Conservation (phyloP, 2,113 vertebrate genomes). For the Bos javanicus region DNA sequence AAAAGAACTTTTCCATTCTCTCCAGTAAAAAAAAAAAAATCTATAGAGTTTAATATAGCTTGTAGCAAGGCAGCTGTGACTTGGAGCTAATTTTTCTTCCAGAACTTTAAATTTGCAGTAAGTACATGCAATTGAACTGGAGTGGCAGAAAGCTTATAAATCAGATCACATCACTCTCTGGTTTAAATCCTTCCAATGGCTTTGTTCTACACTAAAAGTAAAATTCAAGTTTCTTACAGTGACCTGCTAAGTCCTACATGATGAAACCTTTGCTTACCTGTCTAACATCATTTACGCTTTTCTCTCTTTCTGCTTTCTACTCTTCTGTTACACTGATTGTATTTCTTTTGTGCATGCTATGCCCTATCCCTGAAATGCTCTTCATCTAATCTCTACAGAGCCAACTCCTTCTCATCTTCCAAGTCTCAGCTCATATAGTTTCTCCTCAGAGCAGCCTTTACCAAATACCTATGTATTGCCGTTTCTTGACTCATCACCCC, state of each 20-base stretch:
- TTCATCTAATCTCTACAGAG: not conserved
- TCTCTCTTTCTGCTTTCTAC: not conserved
- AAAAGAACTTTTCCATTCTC: not conserved
- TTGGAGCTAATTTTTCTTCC: slow-evolving; percentile 44
- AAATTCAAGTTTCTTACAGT: slow-evolving; percentile 8
- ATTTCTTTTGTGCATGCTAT: not conserved
- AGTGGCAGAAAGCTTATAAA: slow-evolving; percentile 45
- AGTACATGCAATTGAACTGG: not conserved
- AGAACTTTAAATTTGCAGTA: slow-evolving; percentile 38
- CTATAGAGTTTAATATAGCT: slow-evolving; percentile 14
- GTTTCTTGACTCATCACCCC: not conserved
- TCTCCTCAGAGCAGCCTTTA: not conserved
- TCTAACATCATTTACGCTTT: not conserved
- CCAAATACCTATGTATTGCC: not conserved
- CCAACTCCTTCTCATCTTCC: not conserved
- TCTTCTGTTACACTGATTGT: not conserved
- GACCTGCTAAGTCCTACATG: not conserved
- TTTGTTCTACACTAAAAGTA: slow-evolving; percentile 34
- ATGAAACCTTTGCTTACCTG: not conserved
- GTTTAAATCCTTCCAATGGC: not conserved
- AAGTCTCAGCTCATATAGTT: not conserved
- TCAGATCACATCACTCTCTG: slow-evolving; percentile 18
- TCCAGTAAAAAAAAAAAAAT: not conserved
- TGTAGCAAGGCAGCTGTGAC: not conserved
- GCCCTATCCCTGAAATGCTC: not conserved